Conservation (phyloP, 2,888 invertebrate species). For the Plebejus anna region DNA sequence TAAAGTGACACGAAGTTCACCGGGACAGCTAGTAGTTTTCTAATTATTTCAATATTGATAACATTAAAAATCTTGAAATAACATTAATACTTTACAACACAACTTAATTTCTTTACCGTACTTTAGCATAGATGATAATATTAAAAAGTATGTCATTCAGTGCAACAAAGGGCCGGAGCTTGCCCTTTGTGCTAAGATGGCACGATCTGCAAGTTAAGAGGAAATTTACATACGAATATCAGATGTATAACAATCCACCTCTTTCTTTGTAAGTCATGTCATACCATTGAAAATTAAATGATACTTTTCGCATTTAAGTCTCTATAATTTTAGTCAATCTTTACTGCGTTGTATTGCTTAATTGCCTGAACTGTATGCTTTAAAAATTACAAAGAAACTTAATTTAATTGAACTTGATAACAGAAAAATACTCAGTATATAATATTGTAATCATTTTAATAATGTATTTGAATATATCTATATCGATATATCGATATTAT, state of each 20-base stretch:
- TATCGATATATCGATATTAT: background rate
- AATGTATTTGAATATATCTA: background rate
- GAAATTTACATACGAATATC: background rate
- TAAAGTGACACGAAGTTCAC: no score
- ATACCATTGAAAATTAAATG: background rate
- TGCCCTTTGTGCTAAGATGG: background rate
- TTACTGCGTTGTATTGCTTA: no score
- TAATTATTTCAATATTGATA: background rate
- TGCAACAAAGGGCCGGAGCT: background rate
- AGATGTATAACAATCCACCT: background rate
- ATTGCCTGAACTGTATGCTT: no score
- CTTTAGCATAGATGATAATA: background rate
- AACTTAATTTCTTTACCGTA: background rate
- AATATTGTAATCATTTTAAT: no score
- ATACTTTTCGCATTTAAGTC: background rate
- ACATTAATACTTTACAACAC: background rate
- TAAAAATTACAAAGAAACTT: no score
- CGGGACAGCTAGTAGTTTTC: no score
- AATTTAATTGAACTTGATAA: no score
- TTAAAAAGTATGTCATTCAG: background rate
- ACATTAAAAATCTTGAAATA: background rate
- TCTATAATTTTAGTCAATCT: no score
- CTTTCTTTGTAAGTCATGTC: background rate
- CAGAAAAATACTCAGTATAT: no score
- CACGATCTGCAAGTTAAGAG: background rate